These are phyloP conservation scores for Pelosia muscerda DNA, from an alignment of 2,888 invertebrate genomes.

Conservation along the genomic window DNA sequence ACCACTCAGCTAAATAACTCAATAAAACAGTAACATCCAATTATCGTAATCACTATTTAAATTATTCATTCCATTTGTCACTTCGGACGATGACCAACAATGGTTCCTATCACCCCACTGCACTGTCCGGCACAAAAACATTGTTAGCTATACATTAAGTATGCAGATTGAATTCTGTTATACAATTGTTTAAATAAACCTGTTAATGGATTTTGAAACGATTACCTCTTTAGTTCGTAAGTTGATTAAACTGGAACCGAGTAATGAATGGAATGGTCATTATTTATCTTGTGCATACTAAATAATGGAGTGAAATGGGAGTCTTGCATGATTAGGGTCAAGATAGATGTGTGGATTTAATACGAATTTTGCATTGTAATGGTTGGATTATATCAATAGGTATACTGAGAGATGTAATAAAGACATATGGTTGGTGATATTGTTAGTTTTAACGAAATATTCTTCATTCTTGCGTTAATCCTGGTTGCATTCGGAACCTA, in stretches of 20 bases:
- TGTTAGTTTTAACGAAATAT: not conserved
- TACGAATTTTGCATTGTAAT: conserved; percentile 11
- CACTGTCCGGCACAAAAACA: conserved; percentile 68
- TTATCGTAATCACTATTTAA: conserved; percentile 65
- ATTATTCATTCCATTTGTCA: conserved; percentile 76
- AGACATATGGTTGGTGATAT: not conserved
- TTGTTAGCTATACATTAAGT: conserved; percentile 70
- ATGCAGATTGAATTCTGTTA: conserved; percentile 78
- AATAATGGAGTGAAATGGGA: conserved; percentile 30
- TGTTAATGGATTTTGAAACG: conserved; percentile 48
- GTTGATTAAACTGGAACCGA: conserved; percentile 51
- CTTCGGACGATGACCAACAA: conserved; percentile 74
- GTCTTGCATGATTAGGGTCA: conserved; percentile 26
- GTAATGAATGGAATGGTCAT: conserved; percentile 40
- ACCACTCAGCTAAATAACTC: conserved; percentile 45
- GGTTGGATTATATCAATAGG: conserved; percentile 6
- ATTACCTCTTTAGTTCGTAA: conserved; percentile 51
- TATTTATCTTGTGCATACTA: conserved; percentile 40
- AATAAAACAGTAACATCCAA: conserved; percentile 54
- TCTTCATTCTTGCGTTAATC: too few relatives aligned
- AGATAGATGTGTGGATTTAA: conserved; percentile 32
- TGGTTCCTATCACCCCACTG: conserved; percentile 61
- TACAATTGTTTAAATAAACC: conserved; percentile 65
- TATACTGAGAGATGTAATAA: not conserved
- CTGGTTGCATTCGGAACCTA: too few relatives aligned